Evolutionary conservation across 2,888 invertebrate genomes (phyloP).

Genomic region (Lasioglossum marginatum): DNA sequence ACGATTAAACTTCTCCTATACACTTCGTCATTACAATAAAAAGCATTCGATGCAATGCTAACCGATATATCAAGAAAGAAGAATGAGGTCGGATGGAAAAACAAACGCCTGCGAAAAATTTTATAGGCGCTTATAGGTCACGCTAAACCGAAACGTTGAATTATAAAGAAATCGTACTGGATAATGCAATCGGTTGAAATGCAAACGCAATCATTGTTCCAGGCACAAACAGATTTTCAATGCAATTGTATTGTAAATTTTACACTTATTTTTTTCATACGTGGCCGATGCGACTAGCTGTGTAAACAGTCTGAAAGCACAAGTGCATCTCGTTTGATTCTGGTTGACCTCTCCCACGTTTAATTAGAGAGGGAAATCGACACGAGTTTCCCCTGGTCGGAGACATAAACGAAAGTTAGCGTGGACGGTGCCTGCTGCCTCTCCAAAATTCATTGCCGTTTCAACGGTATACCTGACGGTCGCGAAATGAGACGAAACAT

Average conservation of each 20-base stretch:
- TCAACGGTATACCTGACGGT: conserved; percentile 38
- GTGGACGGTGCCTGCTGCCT: conserved; percentile 1
- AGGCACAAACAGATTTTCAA: neutral
- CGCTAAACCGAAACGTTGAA: too few species aligned
- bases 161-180: too few species aligned
- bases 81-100: too few species aligned
- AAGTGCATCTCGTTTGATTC: neutral
- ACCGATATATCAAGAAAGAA: too few species aligned
- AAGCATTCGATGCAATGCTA: too few species aligned
- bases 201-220: neutral
- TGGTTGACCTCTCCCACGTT: conserved; percentile 19
- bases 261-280: neutral
- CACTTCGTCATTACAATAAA: too few species aligned
- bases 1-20: too few species aligned
- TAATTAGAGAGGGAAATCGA: conserved; percentile 17
- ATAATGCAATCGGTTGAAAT: too few species aligned
- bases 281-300: neutral
- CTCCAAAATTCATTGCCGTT: conserved; percentile 54
- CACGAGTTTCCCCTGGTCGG: neutral
- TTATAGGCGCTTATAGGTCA: too few species aligned
- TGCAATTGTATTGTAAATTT: neutral
- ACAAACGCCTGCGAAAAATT: too few species aligned
- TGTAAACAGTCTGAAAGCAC: neutral
- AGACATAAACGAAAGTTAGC: conserved; percentile 48
- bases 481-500: conserved; percentile 54